Evolutionary conservation across 1,140 invertebrate genomes (phyloP), one percentile per base, ranked within the genome.

Genomic region (Drosophila prosaltans): DNA sequence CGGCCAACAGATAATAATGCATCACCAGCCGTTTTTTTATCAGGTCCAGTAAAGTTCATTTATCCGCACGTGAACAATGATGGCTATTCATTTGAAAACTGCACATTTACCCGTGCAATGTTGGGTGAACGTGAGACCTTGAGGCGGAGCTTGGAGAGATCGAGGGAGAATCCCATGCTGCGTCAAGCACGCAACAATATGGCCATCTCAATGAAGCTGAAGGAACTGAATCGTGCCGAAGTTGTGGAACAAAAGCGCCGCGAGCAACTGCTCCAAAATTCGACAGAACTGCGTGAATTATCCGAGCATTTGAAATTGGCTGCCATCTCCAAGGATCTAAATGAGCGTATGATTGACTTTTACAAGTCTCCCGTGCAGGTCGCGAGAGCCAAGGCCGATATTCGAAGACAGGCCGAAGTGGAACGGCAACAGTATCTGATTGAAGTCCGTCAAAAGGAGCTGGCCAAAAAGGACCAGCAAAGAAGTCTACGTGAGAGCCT

Each of bases 251-350:
- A 65, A 4, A 81, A 75, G 39, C 66, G 67, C 0, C 84, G 84
- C 9, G 80, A 84, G 57, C 80, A 89, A n/a, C 11, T 89, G 45
- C 66, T 71, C 0, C 71, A 69, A 11, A 85, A 89, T 10, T 81
- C 78, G 58, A 60, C 72, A 30, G 78, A 84, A 2, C 59, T 89
- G 1, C 74, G 84, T 0, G 16, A 39, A 8, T 39, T 89, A 21
- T 80, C 78, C 0, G 81, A 89, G 24, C 69, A 83, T n/a, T 55
- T 89, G 10, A 81, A 78, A 9, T 45, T 89, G 40, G 84, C 84
- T 6, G 51, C 74, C 21, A 84, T 89, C 36, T 81, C 84, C 2
- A 89, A 89, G 57, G 80, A 89, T 0, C 36, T 84, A 1, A 41
- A 73, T 4, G 84, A 84, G 6, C 41, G 62, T 6, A 43, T 89